These are phyloP conservation scores for Anthrax anthrax DNA, from an alignment of 2,888 invertebrate species.

Conservation along the genomic window DNA sequence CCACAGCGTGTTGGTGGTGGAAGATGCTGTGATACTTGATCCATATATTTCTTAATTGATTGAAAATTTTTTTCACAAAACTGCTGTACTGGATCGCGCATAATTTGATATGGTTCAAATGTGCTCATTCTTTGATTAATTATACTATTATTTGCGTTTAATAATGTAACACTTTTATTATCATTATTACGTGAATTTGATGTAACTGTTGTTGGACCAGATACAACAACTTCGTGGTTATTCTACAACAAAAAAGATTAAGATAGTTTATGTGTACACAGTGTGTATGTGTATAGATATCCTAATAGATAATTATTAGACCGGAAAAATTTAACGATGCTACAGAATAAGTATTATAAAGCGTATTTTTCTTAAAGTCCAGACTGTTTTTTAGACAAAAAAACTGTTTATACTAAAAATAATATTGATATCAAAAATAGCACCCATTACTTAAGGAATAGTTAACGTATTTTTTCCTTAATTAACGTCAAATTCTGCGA, in stretches of 20 bases:
- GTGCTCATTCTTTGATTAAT: constrained; percentile 58
- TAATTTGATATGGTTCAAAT: constrained; percentile 73
- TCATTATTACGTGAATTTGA: constrained; percentile 45
- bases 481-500: no score
- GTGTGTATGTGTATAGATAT: no score
- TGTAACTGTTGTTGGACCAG: constrained; percentile 49
- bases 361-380: no score
- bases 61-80: constrained; percentile 91
- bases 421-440: no score
- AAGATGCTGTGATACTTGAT: constrained; percentile 65
- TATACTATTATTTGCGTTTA: constrained; percentile 41
- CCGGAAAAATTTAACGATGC: no score
- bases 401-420: no score
- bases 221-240: constrained; percentile 37
- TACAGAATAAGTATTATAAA: no score
- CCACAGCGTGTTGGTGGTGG: constrained; percentile 89
- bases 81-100: constrained; percentile 83
- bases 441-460: no score
- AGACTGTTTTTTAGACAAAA: no score
- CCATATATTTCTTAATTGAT: constrained; percentile 84
- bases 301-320: no score
- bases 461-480: no score
- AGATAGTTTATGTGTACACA: no score
- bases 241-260: constrained; percentile 12
- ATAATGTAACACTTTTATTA: constrained; percentile 65